These are phyloP conservation scores for Zaprionus taronus DNA, from an alignment of 1,140 invertebrate genomes.

Conservation along the genomic window DNA sequence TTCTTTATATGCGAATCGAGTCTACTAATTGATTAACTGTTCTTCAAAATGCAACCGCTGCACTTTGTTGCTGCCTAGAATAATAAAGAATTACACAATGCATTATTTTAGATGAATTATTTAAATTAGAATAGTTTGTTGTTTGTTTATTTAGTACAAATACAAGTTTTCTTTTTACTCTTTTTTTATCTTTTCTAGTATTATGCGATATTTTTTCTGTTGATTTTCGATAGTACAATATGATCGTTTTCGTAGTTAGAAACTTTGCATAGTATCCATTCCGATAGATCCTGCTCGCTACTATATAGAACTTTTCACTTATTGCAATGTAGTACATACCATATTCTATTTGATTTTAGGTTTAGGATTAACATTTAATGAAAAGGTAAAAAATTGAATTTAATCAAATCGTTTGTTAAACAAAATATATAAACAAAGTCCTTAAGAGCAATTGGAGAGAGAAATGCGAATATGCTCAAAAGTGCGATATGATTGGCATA, in stretches of 20 bases:
- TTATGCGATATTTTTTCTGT: conserved; percentile 1
- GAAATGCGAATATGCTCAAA: conserved; percentile 28
- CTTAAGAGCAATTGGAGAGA: conserved; percentile 27
- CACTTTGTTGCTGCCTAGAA: conserved; percentile 35
- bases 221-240: neutral
- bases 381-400: conserved; percentile 26
- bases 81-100: conserved; percentile 39
- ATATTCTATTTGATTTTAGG: conserved; percentile 9
- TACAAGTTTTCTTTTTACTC: conserved; percentile 16
- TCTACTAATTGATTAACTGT: conserved; percentile 27
- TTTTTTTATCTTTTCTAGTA: conserved; percentile 10
- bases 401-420: conserved; percentile 11
- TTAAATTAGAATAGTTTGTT: conserved; percentile 34
- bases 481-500: conserved; percentile 52
- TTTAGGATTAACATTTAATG: conserved; percentile 20
- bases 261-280: conserved; percentile 27
- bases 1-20: neutral
- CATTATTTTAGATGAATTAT: conserved; percentile 27
- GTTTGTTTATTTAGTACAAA: conserved; percentile 36
- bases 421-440: conserved; percentile 11
- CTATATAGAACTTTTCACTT: conserved; percentile 21
- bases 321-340: conserved; percentile 12
- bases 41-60: conserved; percentile 41
- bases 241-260: neutral
- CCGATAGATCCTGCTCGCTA: conserved; percentile 14